Base-by-base conservation (phyloP, 2,888 invertebrate genomes). In the Allygus modestus region DNA sequence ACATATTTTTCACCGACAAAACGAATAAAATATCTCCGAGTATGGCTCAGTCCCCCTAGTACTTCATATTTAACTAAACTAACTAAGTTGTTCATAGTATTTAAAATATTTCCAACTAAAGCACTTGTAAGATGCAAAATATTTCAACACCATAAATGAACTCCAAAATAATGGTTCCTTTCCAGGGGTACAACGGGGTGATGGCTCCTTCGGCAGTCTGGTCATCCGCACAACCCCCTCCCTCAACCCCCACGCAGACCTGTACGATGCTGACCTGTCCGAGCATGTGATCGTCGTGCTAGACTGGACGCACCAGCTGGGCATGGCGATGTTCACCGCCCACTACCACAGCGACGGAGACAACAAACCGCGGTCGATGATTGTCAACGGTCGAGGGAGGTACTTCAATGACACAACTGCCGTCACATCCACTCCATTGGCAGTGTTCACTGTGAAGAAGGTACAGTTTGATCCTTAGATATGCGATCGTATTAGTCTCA, bases 311-410 rank as follows among this genome's bases (percentile, higher is more conserved):
- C 94, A 95, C 87, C 92, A 93, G 86, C 90, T 94, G 2, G 94
- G 96, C 0, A 92, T 94, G 20, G 92, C 93, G 0, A 95, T 95
- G 90, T 97, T 97, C 90, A 92, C 96, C 0, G 93, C 94, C n/a
- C 97, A 98, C 89, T 96, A 97, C 89, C 97, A 97, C 89, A 94
- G 95, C 0, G 92, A 92, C 28, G 97, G 96, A 0, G 94, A 95
- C 88, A 97, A 97, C 89, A 97, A 97, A 88, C 96, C 97, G 0
- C 92, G 94, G 0, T 95, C 95, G 15, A 91, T 98, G 46, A 91
- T 98, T 15, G 93, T 98, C 84, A 98, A 98, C 89, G 98, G 97
- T 4, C 91, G 94, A 7, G 97, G 97, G 73, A 88, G 90, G 41
- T 92, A 91, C 90, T 90, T 87, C 31, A 87, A 89, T 77, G 90